Evolutionary conservation across 2,797 vertebrate species (phyloP), one percentile per base, ranked within the genome.

Genomic region (Pangasius djambal): DNA sequence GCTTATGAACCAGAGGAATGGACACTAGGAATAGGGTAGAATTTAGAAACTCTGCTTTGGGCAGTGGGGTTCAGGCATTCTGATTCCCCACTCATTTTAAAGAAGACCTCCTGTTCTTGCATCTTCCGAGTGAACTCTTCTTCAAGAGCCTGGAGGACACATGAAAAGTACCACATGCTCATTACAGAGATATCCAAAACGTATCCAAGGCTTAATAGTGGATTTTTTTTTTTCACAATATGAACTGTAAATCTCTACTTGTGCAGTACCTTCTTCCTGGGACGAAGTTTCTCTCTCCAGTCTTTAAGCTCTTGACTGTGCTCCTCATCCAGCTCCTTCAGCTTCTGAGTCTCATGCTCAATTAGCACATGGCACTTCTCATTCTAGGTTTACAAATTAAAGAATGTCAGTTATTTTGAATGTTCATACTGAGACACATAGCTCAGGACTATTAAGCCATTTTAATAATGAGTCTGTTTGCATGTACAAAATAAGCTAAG

Each of bases 101-200:
- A 99, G 95, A 99, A 99, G 84, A 99, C 98, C 93, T 99, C 99
- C 94, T 99, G 98, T 92, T 99, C 98, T 93, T 99, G 98, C 28
- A 99, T 96, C 93, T 99, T 99, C 83, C 98, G 96, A 57, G 98
- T 98, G 96, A 99, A 99, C 94, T 99, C 98, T 91, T 99, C 98
- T 95, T 99, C 98, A 81, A 99, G 92, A 0, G 97, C 97, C 98
- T 99, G 94, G 90, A 92, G 89, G 88, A 94, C 52, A 57, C 81
- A 79, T 87, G 89, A 83, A 91, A 70, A 70, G 18, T 31, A 52
- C 18, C 63, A 67, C 44, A 52, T 22, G 44, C 18, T 70, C 31
- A 85, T 69, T 69, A 52, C 18, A 61, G 18, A 63, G 81, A 81
- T 4, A 59, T 83, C 25, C 37, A n/a, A 65, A 48, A 83, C 15